Evolutionary conservation across 2,113 vertebrate genomes (phyloP).

Genomic region (Gambusia affinis): DNA sequence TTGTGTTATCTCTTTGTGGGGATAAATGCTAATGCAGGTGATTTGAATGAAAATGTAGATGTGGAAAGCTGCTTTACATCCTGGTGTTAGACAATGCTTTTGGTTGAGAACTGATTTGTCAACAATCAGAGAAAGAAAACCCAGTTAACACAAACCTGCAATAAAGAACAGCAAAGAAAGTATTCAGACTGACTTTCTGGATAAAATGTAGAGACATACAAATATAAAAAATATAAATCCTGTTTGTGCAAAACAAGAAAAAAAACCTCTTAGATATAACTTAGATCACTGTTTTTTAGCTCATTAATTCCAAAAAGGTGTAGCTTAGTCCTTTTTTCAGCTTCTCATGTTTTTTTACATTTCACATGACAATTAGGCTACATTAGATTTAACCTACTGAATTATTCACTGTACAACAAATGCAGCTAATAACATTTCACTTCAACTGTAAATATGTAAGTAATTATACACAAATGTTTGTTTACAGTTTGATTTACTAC

Average conservation of each 20-base stretch:
- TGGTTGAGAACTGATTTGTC: constrained; percentile 7
- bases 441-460: too few species aligned
- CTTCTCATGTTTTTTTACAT: too few species aligned
- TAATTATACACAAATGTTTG: too few species aligned
- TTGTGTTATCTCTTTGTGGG: not conserved
- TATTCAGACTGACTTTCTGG: not conserved
- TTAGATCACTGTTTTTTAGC: not conserved
- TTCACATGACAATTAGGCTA: too few species aligned
- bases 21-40: not conserved
- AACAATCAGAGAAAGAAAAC: not conserved
- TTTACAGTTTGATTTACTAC: too few species aligned
- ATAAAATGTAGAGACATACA: not conserved
- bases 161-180: not conserved
- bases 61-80: constrained; percentile 28
- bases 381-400: too few species aligned
- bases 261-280: not conserved
- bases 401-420: too few species aligned
- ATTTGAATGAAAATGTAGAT: constrained; percentile 23
- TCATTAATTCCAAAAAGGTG: too few species aligned
- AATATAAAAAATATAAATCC: not conserved
- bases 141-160: too few species aligned
- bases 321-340: too few species aligned
- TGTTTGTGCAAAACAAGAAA: not conserved
- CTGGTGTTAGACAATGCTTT: not conserved
- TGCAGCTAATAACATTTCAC: too few species aligned